phyloP scores from a whole-genome alignment of 2,888 invertebrate species.

The Protophormia terraenovae region DNA sequence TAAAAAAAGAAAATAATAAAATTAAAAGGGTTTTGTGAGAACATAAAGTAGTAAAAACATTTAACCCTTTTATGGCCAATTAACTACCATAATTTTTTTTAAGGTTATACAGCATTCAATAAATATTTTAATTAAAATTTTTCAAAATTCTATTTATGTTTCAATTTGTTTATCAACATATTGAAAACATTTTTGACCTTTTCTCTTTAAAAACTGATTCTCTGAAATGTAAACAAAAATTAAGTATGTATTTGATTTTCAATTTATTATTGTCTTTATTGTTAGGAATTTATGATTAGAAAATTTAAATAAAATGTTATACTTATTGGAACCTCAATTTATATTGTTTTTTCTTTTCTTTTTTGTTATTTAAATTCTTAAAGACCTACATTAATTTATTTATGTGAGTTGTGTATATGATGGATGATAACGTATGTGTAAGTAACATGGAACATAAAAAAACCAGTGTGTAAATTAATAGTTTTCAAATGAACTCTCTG shows the following conservation, averaged over 20 bases:
- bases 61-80: neutral
- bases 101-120: too few relatives aligned
- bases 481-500: conserved; percentile 46
- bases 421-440: too few relatives aligned
- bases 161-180: neutral
- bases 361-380: neutral
- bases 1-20: neutral
- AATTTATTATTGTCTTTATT: neutral
- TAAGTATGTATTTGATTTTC: neutral
- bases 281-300: neutral
- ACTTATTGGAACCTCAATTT: too few relatives aligned
- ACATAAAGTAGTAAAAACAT: neutral
- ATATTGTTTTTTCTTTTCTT: neutral
- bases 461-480: conserved; percentile 51
- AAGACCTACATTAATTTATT: neutral
- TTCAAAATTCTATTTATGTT: neutral
- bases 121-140: neutral
- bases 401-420: neutral
- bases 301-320: conserved; percentile 15
- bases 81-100: neutral
- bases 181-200: neutral
- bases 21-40: neutral
- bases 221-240: too few relatives aligned
- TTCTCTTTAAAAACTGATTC: neutral
- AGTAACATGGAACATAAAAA: too few relatives aligned